These are phyloP conservation scores for Lindbergichthys nudifrons DNA, from an alignment of 2,797 vertebrate species.

Conservation along the genomic window DNA sequence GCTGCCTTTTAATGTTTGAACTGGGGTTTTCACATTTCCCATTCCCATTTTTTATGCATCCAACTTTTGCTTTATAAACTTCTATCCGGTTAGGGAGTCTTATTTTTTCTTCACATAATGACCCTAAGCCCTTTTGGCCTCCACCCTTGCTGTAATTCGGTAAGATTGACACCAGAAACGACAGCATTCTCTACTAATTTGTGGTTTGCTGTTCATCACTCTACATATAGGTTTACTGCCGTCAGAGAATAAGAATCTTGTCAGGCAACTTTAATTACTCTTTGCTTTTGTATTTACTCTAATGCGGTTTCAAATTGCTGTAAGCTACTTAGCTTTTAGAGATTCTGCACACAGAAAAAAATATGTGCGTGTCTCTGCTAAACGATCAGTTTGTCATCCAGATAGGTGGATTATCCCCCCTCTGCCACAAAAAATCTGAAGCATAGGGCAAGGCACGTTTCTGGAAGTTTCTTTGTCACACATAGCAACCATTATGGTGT, in stretches of 20 bases:
- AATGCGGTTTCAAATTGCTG: neutral
- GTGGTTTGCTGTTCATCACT: slow-evolving; percentile 7
- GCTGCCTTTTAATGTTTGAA: neutral
- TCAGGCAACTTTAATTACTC: slow-evolving; percentile 23
- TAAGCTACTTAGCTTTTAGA: neutral
- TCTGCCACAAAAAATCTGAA: slow-evolving; percentile 25
- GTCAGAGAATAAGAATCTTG: slow-evolving; percentile 34
- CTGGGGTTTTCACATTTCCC: no score
- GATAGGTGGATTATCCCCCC: neutral
- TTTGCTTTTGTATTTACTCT: slow-evolving; percentile 13
- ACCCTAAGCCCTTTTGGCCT: neutral
- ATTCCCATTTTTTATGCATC: neutral
- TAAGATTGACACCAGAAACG: slow-evolving; percentile 4
- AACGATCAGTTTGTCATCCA: slow-evolving; percentile 12
- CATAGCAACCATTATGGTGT: slow-evolving; percentile 61
- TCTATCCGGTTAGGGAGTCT: no score
- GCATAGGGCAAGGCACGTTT: slow-evolving; percentile 26
- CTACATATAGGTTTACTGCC: slow-evolving; percentile 6
- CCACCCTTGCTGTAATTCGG: slow-evolving; percentile 5
- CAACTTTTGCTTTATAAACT: neutral
- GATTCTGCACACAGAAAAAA: neutral
- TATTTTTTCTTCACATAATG: slow-evolving; percentile 16
- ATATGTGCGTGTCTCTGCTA: neutral
- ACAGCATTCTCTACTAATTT: slow-evolving; percentile 14
- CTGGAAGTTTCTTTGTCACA: slow-evolving; percentile 62